phyloP scores from a whole-genome alignment of 2,888 invertebrate species.

The Diaprepes abbreviatus region DNA sequence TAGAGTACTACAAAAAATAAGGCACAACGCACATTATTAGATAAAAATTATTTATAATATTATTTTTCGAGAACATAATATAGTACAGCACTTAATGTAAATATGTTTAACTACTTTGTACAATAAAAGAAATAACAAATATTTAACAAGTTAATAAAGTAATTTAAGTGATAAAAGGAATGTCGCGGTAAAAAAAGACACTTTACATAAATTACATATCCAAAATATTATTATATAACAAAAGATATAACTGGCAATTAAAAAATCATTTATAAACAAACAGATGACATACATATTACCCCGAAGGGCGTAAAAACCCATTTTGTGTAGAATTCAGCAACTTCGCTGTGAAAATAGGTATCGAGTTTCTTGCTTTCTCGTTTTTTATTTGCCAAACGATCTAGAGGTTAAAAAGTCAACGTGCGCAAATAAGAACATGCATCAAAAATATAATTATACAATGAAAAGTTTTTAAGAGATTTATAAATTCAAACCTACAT shows the following conservation, averaged over 20 bases:
- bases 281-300: not conserved
- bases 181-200: constrained; percentile 33
- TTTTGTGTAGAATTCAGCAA: too few species aligned
- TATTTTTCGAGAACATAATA: constrained; percentile 29
- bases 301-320: too few species aligned
- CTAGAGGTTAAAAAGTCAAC: too few species aligned
- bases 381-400: too few species aligned
- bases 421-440: too few species aligned
- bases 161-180: constrained; percentile 38
- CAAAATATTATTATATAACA: not conserved
- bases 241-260: not conserved
- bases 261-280: constrained; percentile 9
- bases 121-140: constrained; percentile 45
- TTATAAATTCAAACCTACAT: too few species aligned
- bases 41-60: constrained; percentile 19
- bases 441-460: too few species aligned
- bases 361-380: too few species aligned
- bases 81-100: constrained; percentile 34
- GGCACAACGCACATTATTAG: constrained; percentile 38
- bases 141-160: constrained; percentile 44
- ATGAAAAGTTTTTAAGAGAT: too few species aligned
- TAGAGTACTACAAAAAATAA: constrained; percentile 43
- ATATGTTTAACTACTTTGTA: constrained; percentile 43
- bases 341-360: too few species aligned
- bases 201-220: constrained; percentile 38